Conservation (phyloP, 1,140 invertebrate genomes). For the Sminthurinus signatus region DNA sequence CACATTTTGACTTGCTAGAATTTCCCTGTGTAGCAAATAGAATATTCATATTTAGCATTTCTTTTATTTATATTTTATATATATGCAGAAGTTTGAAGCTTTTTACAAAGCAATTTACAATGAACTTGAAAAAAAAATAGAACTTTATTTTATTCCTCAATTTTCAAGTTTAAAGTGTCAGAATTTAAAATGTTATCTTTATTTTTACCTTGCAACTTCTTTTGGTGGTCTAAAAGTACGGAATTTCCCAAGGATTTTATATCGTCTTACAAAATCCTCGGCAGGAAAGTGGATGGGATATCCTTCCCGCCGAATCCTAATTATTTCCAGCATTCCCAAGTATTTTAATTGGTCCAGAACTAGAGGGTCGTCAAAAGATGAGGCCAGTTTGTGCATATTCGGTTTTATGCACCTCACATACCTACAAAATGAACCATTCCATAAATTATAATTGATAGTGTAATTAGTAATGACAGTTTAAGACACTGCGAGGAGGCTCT, state of each 20-base stretch:
- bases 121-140: too few species aligned
- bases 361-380: conserved; percentile 72
- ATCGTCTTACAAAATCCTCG: conserved; percentile 69
- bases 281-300: conserved; percentile 82
- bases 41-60: background rate
- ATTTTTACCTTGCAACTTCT: conserved; percentile 53
- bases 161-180: too few species aligned
- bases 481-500: too few species aligned
- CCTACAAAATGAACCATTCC: conserved; percentile 54
- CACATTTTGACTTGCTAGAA: conserved; percentile 2
- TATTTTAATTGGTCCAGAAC: conserved; percentile 87
- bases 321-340: conserved; percentile 93
- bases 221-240: conserved; percentile 46
- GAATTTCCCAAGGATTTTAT: conserved; percentile 57
- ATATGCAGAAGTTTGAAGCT: background rate
- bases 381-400: conserved; percentile 76
- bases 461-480: too few species aligned
- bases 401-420: conserved; percentile 94
- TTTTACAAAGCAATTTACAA: too few species aligned
- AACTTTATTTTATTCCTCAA: too few species aligned
- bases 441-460: too few species aligned
- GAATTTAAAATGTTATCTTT: too few species aligned
- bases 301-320: conserved; percentile 84
- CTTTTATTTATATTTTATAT: too few species aligned
- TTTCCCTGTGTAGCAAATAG: conserved; percentile 31